These are phyloP conservation scores for Pseudoatta argentina DNA, from an alignment of 1,140 invertebrate genomes.

Conservation along the genomic window DNA sequence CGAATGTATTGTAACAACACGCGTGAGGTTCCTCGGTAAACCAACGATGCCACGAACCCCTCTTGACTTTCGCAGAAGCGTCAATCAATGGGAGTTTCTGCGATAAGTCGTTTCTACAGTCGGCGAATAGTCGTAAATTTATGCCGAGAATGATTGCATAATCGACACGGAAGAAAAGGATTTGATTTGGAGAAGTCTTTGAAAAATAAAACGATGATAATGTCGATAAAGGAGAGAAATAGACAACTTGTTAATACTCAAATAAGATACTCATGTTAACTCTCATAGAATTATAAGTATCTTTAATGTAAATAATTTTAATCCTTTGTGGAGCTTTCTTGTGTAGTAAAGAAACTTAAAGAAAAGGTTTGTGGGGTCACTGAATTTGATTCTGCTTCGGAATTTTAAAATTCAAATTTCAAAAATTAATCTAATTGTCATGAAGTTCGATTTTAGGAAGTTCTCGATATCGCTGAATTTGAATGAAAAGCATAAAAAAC, in stretches of 20 bases:
- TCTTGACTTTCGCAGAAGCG: constrained; percentile 52
- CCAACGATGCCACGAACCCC: constrained; percentile 32
- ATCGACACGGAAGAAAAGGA: neutral
- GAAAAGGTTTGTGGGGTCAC: too few species aligned
- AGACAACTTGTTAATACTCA: neutral
- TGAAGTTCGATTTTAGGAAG: too few species aligned
- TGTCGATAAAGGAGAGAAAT: neutral
- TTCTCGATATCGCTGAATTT: too few species aligned
- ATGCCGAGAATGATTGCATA: neutral
- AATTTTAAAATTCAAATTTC: too few species aligned
- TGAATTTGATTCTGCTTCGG: too few species aligned
- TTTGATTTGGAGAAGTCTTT: neutral
- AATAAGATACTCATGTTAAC: neutral
- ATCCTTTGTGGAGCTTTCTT: neutral
- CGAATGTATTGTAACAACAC: constrained; percentile 47
- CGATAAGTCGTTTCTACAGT: constrained; percentile 51
- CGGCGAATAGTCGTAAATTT: constrained; percentile 18
- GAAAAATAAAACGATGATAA: neutral
- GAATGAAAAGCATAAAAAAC: too few species aligned
- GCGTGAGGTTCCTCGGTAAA: constrained; percentile 64
- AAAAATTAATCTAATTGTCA: too few species aligned
- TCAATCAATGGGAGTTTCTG: constrained; percentile 49
- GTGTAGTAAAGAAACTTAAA: too few species aligned
- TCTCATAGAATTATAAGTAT: neutral
- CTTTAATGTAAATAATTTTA: neutral